Base-by-base conservation (phyloP, 1,140 invertebrate species). In the Drosophila saltans region DNA sequence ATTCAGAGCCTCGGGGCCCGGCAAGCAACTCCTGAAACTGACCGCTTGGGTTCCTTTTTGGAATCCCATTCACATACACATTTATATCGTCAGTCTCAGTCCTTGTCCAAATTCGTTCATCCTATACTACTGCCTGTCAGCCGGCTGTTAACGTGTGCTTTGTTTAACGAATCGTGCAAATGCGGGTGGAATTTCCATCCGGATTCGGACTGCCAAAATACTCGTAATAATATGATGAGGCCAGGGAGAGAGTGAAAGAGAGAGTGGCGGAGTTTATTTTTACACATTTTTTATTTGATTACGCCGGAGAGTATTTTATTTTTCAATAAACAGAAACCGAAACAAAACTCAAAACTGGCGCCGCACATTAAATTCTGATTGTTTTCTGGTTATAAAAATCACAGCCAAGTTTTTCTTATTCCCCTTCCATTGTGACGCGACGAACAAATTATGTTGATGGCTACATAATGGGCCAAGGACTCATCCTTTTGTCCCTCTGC, bases 81-180 rank as follows among this genome's bases (percentile, higher is more conserved):
- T 56, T 56, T 52, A 45, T 16, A 43, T 36, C 5, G 9, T 30
- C 28, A 57, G 66, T 26, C 39, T 75, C 64, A 72, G 16, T 75
- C 60, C 72, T 57, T 9, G 10, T 36, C 33, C 33, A 36, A 36
- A 36, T 36, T 36, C 33, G 6, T 36, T 36, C 33, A 36, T 36
- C 33, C 33, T 36, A 36, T 36, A 36, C 33, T 6, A 36, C 16
- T 26, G 7, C 33, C 57, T 59, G 30, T 36, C 1, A 48, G 21
- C 58, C 52, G 66, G 69, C 75, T 67, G 65, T 72, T 89, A 91
- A 91, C 88, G 82, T 92, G 90, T 92, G 84, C 91, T 84, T 91
- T 92, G 91, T 91, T 91, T 91, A 92, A 92, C 91, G 91, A 92
- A 92, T 91, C 90, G 91, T 91, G 80, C 88, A 92, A 91, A 92